These are phyloP conservation scores for Hydrotaea cyrtoneurina DNA, from an alignment of 2,888 invertebrate species.

Conservation along the genomic window DNA sequence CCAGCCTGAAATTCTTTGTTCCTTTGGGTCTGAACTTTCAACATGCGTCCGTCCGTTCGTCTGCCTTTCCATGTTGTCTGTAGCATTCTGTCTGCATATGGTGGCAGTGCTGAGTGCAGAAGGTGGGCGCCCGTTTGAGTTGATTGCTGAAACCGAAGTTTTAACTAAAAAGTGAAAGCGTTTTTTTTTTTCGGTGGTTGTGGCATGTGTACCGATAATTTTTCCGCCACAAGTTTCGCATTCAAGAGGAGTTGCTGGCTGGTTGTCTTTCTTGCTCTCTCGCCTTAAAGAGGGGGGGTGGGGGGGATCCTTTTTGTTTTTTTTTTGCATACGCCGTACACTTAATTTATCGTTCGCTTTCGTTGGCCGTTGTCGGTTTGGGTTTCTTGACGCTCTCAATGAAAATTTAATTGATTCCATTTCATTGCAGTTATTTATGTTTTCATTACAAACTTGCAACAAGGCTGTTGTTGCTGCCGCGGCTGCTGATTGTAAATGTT, in stretches of 20 bases:
- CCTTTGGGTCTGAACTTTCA: conserved; percentile 52
- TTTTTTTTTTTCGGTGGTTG: conserved; percentile 54
- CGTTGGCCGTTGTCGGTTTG: conserved; percentile 21
- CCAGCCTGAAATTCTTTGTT: conserved; percentile 44
- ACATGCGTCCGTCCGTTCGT: background rate
- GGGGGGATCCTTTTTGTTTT: conserved; percentile 43
- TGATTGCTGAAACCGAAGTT: conserved; percentile 24
- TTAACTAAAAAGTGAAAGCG: conserved; percentile 64
- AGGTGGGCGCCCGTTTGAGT: background rate
- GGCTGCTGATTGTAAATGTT: background rate
- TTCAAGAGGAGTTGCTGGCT: conserved; percentile 14
- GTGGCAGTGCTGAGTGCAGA: background rate
- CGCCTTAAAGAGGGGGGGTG: background rate
- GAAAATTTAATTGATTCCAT: conserved; percentile 55
- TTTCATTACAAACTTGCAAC: conserved; percentile 11
- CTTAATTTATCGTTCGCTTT: conserved; percentile 44
- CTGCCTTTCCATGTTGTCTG: background rate
- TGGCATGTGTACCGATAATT: conserved; percentile 58
- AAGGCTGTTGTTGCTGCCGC: conserved; percentile 24
- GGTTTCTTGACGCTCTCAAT: conserved; percentile 37
- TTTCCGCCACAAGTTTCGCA: conserved; percentile 42
- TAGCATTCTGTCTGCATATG: background rate
- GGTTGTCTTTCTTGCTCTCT: background rate
- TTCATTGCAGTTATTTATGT: conserved; percentile 46
- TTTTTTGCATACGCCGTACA: conserved; percentile 34